Conservation (phyloP, 2,113 vertebrate genomes). For the Micronycteris hirsuta region DNA sequence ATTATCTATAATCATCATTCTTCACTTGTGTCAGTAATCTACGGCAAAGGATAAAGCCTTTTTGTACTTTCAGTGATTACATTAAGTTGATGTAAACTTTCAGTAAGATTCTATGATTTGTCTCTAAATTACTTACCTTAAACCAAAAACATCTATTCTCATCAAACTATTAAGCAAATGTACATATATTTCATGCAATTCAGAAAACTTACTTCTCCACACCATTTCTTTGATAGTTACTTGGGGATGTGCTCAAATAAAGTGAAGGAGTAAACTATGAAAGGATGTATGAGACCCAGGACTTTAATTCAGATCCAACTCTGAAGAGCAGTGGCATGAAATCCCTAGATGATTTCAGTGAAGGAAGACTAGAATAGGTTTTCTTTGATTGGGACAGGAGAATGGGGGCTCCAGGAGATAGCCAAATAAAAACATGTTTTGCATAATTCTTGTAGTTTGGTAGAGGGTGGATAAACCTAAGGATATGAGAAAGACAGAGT, state of each 20-base stretch:
- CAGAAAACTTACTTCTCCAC: not conserved
- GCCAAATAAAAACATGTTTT: not conserved
- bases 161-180: not conserved
- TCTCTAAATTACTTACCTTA: not conserved
- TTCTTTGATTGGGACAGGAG: not conserved
- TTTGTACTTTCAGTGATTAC: constrained; percentile 17
- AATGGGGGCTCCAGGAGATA: not conserved
- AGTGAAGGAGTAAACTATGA: not conserved
- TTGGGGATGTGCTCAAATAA: not conserved
- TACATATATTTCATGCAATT: not conserved
- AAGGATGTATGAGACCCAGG: not conserved
- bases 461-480: not conserved
- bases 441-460: not conserved
- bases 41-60: not conserved
- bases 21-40: not conserved
- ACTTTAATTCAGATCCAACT: not conserved
- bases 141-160: not conserved
- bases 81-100: constrained; percentile 49
- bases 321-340: not conserved
- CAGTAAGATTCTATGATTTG: not conserved
- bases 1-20: constrained; percentile 12
- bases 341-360: not conserved
- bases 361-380: not conserved
- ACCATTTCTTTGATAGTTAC: not conserved
- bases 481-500: not conserved